Conservation (phyloP, 2,888 invertebrate genomes). For the Trissolcus japonicus region DNA sequence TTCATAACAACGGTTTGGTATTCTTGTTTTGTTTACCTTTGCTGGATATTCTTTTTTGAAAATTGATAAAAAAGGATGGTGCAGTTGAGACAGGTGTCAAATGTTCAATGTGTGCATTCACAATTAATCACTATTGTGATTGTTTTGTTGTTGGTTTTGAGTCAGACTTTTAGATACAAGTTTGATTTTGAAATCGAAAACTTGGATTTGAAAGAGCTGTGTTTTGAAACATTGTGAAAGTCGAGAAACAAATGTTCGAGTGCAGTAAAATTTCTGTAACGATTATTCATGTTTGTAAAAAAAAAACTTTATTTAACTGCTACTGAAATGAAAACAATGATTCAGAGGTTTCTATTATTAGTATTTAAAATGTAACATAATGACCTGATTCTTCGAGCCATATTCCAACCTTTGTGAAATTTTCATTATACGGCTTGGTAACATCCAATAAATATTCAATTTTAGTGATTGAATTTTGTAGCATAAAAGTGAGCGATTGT, state of each 20-base stretch:
- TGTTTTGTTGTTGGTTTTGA: too few relatives aligned
- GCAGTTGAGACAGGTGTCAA: too few relatives aligned
- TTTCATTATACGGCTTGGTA: neutral
- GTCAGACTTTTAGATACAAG: too few relatives aligned
- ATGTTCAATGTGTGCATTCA: too few relatives aligned
- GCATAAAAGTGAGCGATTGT: neutral
- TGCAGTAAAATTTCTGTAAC: neutral
- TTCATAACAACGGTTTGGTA: neutral
- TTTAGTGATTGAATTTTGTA: neutral
- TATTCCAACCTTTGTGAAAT: slow-evolving; percentile 16
- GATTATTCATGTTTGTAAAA: neutral
- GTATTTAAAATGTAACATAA: slow-evolving; percentile 21
- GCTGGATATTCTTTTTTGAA: too few relatives aligned
- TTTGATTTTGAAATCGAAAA: too few relatives aligned
- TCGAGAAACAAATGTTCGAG: too few relatives aligned
- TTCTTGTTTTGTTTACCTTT: neutral
- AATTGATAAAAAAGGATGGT: too few relatives aligned
- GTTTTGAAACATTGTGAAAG: too few relatives aligned
- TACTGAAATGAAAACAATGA: slow-evolving; percentile 5
- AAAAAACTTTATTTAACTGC: neutral
- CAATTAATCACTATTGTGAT: too few relatives aligned
- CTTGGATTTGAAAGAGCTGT: too few relatives aligned
- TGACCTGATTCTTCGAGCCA: slow-evolving; percentile 12
- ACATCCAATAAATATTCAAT: neutral
- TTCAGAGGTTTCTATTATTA: slow-evolving; percentile 16